Evolutionary conservation across 2,888 invertebrate genomes (phyloP), one percentile per base, ranked within the genome.

Genomic region (Lypha dubia): DNA sequence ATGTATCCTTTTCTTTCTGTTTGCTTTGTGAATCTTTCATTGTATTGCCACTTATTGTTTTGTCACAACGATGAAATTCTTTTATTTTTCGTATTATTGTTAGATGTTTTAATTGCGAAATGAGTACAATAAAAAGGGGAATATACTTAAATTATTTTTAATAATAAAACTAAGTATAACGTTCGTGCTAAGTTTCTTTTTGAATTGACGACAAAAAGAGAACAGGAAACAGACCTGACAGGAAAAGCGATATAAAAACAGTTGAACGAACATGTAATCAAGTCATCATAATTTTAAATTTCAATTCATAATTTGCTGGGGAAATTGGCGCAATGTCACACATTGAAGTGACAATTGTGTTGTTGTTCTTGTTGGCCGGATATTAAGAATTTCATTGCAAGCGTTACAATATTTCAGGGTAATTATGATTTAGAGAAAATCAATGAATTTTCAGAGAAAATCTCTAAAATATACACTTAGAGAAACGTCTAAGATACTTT

Each of bases 191-290:
- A 58, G 35, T 17, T 68, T 38, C 17, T 24, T 63, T 62, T 71
- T 44, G 7, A 32, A 35, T 65, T 53, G 22, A 79, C 41, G 49
- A 22, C 9, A 73, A 49, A 41, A 20, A 20, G 4, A 46, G 11
- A 81, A 76, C 63, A 63, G 81, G 77, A 79, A 81, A 65, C 56
- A 65, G 77, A 53, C 22, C 68, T 73, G 71, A 74, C 68, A 74
- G 77, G 38, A 63, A 63, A 71, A 49, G 20, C 7, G 11, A 65
- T 9, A 28, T 6, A 65, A 46, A 28, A 46, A n/a, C 1, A 7
- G 8, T 62, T 20, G 20, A 32, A 24, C n/a, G 20, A 17, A 24
- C 1, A 44, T 28, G 49, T 49, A 58, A 68, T 35, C 11, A 65
- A 56, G 24, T 58, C 35, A 44, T 46, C n/a, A n/a, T n/a, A n/a